Percentiles rank a stretch among this genome's conserved stretches.
Evolutionary conservation across 2,888 invertebrate genomes (phyloP).

Genomic region (Melipona beecheii): DNA sequence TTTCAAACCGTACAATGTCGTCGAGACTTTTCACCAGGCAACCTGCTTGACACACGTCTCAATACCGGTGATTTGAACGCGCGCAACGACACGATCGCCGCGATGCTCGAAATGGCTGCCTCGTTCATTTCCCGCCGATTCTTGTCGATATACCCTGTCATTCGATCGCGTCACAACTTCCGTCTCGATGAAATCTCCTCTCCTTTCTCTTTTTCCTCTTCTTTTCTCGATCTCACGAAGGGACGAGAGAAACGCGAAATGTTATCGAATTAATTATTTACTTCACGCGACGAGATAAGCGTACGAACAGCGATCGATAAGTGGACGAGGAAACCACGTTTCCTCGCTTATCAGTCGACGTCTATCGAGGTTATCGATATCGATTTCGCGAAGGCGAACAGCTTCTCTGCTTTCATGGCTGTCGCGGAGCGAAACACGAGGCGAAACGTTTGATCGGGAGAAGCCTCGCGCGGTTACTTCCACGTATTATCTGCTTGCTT

Average conservation of each 20-base stretch:
- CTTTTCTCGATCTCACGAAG: neutral
- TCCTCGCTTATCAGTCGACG: slow-evolving; percentile 55
- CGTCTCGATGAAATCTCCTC: slow-evolving; percentile 21
- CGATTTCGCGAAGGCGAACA: slow-evolving; percentile 51
- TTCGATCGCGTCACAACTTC: slow-evolving; percentile 46
- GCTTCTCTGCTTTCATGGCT: slow-evolving; percentile 9
- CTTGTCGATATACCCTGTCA: slow-evolving; percentile 45
- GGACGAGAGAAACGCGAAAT: neutral
- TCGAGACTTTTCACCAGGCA: neutral
- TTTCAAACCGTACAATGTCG: slow-evolving; percentile 1
- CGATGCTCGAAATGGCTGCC: slow-evolving; percentile 55
- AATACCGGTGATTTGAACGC: slow-evolving; percentile 54
- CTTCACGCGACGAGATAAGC: slow-evolving; percentile 32
- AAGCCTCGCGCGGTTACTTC: slow-evolving; percentile 7
- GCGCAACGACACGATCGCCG: slow-evolving; percentile 34
- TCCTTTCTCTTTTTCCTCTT: neutral
- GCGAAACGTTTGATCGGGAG: slow-evolving; percentile 34
- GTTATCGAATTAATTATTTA: slow-evolving; percentile 58
- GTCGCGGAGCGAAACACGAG: slow-evolving; percentile 3
- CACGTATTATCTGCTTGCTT: neutral
- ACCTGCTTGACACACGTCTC: slow-evolving; percentile 50
- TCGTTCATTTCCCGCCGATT: slow-evolving; percentile 58
- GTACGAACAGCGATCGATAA: slow-evolving; percentile 29
- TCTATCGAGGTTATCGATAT: slow-evolving; percentile 24
- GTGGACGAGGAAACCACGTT: slow-evolving; percentile 24